Evolutionary conservation across 1,140 invertebrate species (phyloP).

Genomic region (Helicoverpa zea): DNA sequence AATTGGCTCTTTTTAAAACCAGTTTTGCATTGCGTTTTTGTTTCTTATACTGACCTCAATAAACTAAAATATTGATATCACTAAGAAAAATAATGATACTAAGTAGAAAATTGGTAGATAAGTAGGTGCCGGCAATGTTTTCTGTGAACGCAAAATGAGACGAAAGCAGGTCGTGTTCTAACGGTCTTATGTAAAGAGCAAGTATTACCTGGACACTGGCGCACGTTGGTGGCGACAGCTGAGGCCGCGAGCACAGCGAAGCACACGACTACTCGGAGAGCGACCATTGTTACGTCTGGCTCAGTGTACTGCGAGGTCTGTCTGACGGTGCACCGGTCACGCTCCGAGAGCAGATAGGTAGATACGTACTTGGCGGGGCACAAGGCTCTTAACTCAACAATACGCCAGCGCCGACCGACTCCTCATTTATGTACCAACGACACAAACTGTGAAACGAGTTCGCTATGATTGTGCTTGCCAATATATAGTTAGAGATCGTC

Average conservation of each 20-base stretch:
- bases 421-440: neutral
- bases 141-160: constrained; percentile 14
- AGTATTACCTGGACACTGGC: constrained; percentile 28
- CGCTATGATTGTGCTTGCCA: constrained; percentile 5
- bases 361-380: constrained; percentile 7
- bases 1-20: neutral
- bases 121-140: neutral
- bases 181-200: constrained; percentile 31
- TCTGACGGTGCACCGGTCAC: constrained; percentile 11
- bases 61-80: constrained; percentile 6
- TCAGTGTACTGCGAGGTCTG: neutral
- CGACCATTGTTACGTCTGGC: constrained; percentile 15
- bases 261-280: constrained; percentile 19
- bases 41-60: constrained; percentile 2
- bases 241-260: constrained; percentile 16
- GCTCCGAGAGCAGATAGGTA: constrained; percentile 14
- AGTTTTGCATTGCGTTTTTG: neutral
- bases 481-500: neutral
- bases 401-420: neutral
- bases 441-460: neutral
- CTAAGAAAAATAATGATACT: neutral
- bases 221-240: constrained; percentile 2
- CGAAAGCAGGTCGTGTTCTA: constrained; percentile 34
- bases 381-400: neutral
- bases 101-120: neutral